Conservation (phyloP, 2,797 vertebrate species). For the Coccyzus lansbergi region DNA sequence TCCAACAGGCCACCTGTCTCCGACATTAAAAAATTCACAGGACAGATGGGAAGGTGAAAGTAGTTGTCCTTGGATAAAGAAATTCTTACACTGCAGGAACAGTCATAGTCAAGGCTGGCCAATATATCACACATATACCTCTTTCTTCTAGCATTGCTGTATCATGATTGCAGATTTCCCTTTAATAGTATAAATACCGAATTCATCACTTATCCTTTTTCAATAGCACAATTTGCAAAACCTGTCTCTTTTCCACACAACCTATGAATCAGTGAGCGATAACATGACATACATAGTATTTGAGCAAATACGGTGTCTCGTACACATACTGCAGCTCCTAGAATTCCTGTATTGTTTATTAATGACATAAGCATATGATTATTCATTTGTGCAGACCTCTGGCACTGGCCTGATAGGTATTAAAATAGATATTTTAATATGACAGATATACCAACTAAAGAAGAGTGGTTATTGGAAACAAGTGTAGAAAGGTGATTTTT, state of each 20-base stretch:
- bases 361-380: neutral
- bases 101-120: slow-evolving; percentile 73
- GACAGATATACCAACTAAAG: neutral
- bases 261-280: slow-evolving; percentile 39
- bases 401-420: slow-evolving; percentile 22
- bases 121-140: slow-evolving; percentile 67
- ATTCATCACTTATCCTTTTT: slow-evolving; percentile 62
- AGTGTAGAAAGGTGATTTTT: neutral
- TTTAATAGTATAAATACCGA: slow-evolving; percentile 67
- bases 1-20: slow-evolving; percentile 89
- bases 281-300: slow-evolving; percentile 35
- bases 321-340: slow-evolving; percentile 1
- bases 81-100: slow-evolving; percentile 76
- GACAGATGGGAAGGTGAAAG: slow-evolving; percentile 90
- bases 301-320: slow-evolving; percentile 8
- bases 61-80: slow-evolving; percentile 87
- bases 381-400: slow-evolving; percentile 55
- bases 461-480: neutral
- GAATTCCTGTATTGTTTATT: slow-evolving; percentile 25
- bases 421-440: slow-evolving; percentile 35
- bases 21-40: slow-evolving; percentile 86
- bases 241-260: slow-evolving; percentile 56
- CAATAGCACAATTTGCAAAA: slow-evolving; percentile 32
- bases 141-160: slow-evolving; percentile 60
- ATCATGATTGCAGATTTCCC: slow-evolving; percentile 64